Percentiles rank a stretch among this genome's conserved stretches.
phyloP scores from a whole-genome alignment of 1,140 invertebrate species.

The Lamellibrachia luymesi region DNA sequence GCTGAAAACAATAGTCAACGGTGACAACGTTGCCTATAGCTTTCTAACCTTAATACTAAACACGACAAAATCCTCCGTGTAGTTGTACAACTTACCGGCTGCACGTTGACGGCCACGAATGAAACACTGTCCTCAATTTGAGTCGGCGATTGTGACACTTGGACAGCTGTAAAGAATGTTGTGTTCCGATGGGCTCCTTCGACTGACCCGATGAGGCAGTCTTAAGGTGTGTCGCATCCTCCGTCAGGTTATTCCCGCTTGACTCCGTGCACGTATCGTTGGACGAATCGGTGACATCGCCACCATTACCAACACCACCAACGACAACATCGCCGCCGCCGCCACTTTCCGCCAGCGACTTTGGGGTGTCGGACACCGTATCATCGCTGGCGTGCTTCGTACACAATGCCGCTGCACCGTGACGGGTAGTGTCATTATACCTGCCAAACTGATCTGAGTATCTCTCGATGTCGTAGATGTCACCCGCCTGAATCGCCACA shows the following conservation, averaged over 20 bases:
- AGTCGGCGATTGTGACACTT: not conserved
- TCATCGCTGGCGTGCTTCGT: not conserved
- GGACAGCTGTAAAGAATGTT: not conserved
- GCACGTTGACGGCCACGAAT: not conserved
- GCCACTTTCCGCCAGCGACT: not conserved
- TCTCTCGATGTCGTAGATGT: not conserved
- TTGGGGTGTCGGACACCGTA: not conserved
- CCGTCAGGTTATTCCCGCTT: not conserved
- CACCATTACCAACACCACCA: not conserved
- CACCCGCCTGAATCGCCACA: not conserved
- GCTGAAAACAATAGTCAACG: not conserved
- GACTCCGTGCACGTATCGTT: not conserved
- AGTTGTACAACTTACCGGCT: not conserved
- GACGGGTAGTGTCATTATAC: not conserved
- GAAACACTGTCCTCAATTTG: not conserved
- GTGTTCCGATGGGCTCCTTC: not conserved
- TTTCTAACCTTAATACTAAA: not conserved
- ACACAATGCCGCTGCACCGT: not conserved
- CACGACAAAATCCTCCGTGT: not conserved
- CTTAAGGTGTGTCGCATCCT: not conserved
- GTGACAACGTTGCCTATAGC: not conserved
- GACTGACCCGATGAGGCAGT: not conserved
- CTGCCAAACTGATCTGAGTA: not conserved
- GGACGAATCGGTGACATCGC: not conserved
- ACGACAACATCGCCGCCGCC: not conserved